These are phyloP conservation scores for Pterocles burchelli DNA, from an alignment of 2,113 vertebrate species.

Conservation along the genomic window DNA sequence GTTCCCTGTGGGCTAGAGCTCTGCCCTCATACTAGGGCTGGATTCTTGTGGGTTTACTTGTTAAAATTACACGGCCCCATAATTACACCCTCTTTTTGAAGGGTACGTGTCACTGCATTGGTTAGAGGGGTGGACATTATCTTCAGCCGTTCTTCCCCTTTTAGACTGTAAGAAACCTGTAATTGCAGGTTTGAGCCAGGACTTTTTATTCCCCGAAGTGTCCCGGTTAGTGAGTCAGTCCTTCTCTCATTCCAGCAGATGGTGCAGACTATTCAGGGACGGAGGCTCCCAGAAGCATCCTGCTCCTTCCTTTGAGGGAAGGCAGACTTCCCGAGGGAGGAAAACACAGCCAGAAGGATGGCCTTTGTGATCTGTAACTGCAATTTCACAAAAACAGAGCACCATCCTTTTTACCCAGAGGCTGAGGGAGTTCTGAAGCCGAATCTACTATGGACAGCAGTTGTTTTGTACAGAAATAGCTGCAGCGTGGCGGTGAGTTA, in stretches of 20 bases:
- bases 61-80: constrained; percentile 10
- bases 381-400: not conserved
- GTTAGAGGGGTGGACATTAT: constrained; percentile 39
- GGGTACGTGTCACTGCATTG: not conserved
- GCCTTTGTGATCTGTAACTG: not conserved
- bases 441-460: not conserved
- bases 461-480: not conserved
- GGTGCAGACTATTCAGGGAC: constrained; percentile 66
- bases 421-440: not conserved
- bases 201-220: constrained; percentile 42
- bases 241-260: constrained; percentile 60
- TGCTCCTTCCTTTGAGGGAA: constrained; percentile 49
- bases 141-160: constrained; percentile 31
- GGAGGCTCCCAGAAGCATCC: constrained; percentile 49
- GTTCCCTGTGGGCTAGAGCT: constrained; percentile 41
- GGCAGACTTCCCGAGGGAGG: not conserved
- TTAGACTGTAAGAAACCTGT: constrained; percentile 42
- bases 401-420: not conserved
- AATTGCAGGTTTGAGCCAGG: constrained; percentile 57
- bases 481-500: not conserved
- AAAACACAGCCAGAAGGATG: constrained; percentile 34
- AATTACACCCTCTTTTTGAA: constrained; percentile 47
- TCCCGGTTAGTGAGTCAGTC: constrained; percentile 58
- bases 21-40: not conserved
- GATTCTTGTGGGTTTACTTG: constrained; percentile 53